Percentiles rank a stretch among this genome's conserved stretches.
Conservation (phyloP, 64 coral and sea anemone species). For the Montipora foliosa region DNA sequence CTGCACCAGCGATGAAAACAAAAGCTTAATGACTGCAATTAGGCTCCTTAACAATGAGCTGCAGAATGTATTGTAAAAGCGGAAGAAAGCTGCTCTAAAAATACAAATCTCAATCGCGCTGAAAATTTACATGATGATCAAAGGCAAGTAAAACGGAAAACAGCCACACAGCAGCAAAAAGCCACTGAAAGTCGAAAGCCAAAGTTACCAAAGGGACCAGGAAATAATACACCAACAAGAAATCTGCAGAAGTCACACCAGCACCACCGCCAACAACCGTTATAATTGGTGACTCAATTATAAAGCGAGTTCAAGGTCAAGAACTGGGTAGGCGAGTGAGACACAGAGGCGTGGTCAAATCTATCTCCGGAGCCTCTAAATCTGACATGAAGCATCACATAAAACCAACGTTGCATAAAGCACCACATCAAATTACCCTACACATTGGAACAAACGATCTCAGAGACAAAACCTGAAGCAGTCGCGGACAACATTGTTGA, state of each 20-base stretch:
- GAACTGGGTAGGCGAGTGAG: too few species aligned
- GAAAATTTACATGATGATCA: constrained; percentile 1
- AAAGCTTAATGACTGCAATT: not conserved
- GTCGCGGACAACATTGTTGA: not conserved
- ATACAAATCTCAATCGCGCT: not conserved
- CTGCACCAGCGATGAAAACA: not conserved
- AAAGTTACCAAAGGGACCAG: not conserved
- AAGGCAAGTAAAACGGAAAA: not conserved
- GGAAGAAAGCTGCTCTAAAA: not conserved
- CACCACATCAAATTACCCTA: not conserved
- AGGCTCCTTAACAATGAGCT: not conserved
- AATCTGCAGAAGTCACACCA: not conserved
- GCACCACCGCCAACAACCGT: not conserved
- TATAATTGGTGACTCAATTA: not conserved
- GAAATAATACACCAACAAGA: not conserved
- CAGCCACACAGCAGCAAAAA: not conserved
- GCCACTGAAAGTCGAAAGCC: too few species aligned
- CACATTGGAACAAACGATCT: not conserved
- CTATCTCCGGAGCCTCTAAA: not conserved
- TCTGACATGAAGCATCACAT: not conserved
- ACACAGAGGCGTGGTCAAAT: too few species aligned
- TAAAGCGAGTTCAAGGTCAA: too few species aligned
- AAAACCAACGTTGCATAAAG: not conserved
- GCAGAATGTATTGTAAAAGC: not conserved
- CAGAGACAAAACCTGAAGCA: not conserved